phyloP scores from a whole-genome alignment of 92 coral and sea anemone genomes.

The Pocillopora grandis region DNA sequence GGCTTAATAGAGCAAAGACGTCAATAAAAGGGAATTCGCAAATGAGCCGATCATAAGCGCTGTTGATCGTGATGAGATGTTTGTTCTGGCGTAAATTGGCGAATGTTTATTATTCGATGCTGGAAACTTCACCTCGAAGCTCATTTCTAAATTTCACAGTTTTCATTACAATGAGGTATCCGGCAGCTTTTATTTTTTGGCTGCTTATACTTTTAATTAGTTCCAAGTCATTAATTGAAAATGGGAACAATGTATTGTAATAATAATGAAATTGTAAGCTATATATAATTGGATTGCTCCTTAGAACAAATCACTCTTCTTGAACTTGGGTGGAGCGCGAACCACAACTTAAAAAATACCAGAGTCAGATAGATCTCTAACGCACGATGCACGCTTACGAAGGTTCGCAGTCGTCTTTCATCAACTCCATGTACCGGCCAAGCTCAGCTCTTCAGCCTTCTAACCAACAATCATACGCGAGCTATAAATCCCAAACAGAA shows the following conservation, averaged over 20 bases:
- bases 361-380: neutral
- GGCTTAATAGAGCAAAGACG: constrained; percentile 42
- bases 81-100: constrained; percentile 47
- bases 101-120: constrained; percentile 34
- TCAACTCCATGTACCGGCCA: constrained; percentile 87
- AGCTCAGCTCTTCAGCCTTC: constrained; percentile 64
- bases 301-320: constrained; percentile 34
- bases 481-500: constrained; percentile 72
- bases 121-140: constrained; percentile 45
- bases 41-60: constrained; percentile 34
- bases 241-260: constrained; percentile 87
- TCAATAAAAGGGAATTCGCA: constrained; percentile 49
- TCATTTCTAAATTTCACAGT: constrained; percentile 63
- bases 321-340: constrained; percentile 33
- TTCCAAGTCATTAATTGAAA: constrained; percentile 82
- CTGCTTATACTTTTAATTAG: constrained; percentile 83
- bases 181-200: constrained; percentile 60
- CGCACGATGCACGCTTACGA: constrained; percentile 83
- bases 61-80: constrained; percentile 42
- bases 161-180: constrained; percentile 57
- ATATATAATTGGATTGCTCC: constrained; percentile 80
- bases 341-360: neutral
- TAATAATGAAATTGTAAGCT: constrained; percentile 81
- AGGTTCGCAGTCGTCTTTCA: constrained; percentile 69
- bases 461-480: constrained; percentile 55